Evolutionary conservation across 1,140 invertebrate genomes (phyloP).

Genomic region (Bombus waltoni): DNA sequence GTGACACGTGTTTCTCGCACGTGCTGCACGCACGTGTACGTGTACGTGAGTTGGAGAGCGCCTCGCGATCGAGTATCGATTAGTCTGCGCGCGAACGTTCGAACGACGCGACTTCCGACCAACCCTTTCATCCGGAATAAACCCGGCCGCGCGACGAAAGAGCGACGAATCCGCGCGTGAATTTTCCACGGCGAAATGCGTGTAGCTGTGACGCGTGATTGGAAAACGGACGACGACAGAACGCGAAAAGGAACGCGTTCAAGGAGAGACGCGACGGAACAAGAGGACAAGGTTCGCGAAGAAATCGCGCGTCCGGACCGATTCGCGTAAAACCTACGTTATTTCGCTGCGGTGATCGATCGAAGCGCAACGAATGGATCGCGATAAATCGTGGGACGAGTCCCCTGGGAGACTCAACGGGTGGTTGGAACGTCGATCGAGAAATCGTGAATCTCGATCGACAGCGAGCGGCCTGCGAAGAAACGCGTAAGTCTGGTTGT

Average conservation of each 20-base stretch:
- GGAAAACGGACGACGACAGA: background rate
- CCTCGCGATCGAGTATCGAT: constrained; percentile 44
- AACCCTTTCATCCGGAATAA: background rate
- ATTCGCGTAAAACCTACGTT: constrained; percentile 10
- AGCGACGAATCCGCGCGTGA: background rate
- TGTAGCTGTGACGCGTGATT: fast-evolving
- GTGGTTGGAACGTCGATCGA: constrained; percentile 38
- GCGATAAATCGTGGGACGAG: constrained; percentile 38
- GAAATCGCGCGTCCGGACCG: background rate
- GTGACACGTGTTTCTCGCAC: constrained; percentile 51
- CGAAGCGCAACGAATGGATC: constrained; percentile 23
- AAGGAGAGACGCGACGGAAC: background rate
- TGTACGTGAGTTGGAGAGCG: constrained; percentile 38
- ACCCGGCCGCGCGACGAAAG: background rate
- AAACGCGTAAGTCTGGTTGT: constrained; percentile 47
- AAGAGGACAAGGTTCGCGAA: background rate
- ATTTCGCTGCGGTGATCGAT: constrained; percentile 30
- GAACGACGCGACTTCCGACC: background rate
- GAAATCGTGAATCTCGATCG: constrained; percentile 54
- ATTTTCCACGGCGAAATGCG: background rate
- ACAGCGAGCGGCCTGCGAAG: constrained; percentile 38
- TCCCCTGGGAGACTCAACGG: constrained; percentile 23
- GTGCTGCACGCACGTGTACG: constrained; percentile 46
- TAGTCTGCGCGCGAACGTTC: constrained; percentile 33
- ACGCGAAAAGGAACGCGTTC: background rate